Conservation (phyloP, 2,888 invertebrate species). For the Meandrusa payeni region DNA sequence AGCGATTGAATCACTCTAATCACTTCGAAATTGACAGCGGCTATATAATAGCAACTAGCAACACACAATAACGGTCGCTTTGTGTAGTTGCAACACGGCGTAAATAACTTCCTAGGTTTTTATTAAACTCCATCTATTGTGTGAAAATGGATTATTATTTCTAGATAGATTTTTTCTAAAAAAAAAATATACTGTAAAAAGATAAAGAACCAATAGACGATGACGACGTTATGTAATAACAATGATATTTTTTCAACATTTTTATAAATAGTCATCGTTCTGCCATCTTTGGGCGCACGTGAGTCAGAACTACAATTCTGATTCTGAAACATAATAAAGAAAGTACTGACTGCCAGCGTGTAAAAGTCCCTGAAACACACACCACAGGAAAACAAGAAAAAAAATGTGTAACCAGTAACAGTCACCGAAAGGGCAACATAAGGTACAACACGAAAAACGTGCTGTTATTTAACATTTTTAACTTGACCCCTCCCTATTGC, state of each 20-base stretch:
- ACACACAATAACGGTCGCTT: slow-evolving; percentile 13
- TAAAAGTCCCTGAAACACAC: too few species aligned
- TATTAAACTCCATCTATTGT: slow-evolving; percentile 14
- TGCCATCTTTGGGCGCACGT: too few species aligned
- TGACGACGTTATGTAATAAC: too few species aligned
- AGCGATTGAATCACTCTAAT: slow-evolving; percentile 27
- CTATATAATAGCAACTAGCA: slow-evolving; percentile 4
- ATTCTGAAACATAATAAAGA: too few species aligned
- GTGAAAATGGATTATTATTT: slow-evolving; percentile 8
- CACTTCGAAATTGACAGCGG: slow-evolving; percentile 26
- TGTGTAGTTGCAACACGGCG: slow-evolving; percentile 3
- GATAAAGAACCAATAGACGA: too few species aligned
- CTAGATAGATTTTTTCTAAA: too few species aligned
- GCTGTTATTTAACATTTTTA: slow-evolving; percentile 36
- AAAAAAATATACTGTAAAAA: too few species aligned
- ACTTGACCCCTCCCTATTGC: slow-evolving; percentile 37
- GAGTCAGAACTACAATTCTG: too few species aligned
- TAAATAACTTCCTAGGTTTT: slow-evolving; percentile 20
- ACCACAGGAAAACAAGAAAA: not conserved
- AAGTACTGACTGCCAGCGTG: too few species aligned
- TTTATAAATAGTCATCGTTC: too few species aligned
- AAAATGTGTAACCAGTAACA: slow-evolving; percentile 12
- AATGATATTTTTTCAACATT: too few species aligned
- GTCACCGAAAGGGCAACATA: too few species aligned
- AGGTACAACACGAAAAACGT: slow-evolving; percentile 25